These are phyloP conservation scores for Rhinatrema bivittatum DNA, from an alignment of 2,797 vertebrate genomes.

Conservation along the genomic window DNA sequence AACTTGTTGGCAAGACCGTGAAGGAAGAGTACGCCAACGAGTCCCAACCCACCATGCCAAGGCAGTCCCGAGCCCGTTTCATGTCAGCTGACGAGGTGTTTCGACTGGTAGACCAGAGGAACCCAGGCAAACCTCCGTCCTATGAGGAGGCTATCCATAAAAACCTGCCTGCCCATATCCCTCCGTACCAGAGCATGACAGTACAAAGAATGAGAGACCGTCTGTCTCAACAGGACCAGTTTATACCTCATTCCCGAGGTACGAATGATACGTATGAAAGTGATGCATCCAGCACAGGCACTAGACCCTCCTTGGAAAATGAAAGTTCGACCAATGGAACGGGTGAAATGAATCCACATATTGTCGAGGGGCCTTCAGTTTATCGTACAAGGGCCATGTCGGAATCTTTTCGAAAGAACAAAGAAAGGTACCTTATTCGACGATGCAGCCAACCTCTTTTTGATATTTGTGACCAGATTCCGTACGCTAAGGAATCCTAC, in stretches of 20 bases:
- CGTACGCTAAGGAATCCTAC: slow-evolving; percentile 85
- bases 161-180: slow-evolving; percentile 14
- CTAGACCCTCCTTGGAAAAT: neutral
- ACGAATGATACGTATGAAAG: slow-evolving; percentile 1
- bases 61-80: slow-evolving; percentile 31
- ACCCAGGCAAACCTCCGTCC: slow-evolving; percentile 68
- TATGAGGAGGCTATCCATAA: slow-evolving; percentile 71
- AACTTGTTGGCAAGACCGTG: slow-evolving; percentile 39
- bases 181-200: slow-evolving; percentile 52
- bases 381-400: slow-evolving; percentile 72
- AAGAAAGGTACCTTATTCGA: slow-evolving; percentile 38
- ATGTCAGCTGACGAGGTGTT: slow-evolving; percentile 76
- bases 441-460: slow-evolving; percentile 78
- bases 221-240: slow-evolving; percentile 11
- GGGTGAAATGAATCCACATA: slow-evolving; percentile 13
- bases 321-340: slow-evolving; percentile 9
- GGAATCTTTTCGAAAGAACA: slow-evolving; percentile 54
- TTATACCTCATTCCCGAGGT: neutral
- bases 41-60: neutral
- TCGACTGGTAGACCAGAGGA: slow-evolving; percentile 61
- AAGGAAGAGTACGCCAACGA: slow-evolving; percentile 12
- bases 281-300: slow-evolving; percentile 4
- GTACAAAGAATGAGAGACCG: slow-evolving; percentile 59
- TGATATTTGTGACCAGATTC: slow-evolving; percentile 62
- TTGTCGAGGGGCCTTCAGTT: slow-evolving; percentile 20